phyloP scores from a whole-genome alignment of 2,888 invertebrate genomes.

The Microctonus brassicae region DNA sequence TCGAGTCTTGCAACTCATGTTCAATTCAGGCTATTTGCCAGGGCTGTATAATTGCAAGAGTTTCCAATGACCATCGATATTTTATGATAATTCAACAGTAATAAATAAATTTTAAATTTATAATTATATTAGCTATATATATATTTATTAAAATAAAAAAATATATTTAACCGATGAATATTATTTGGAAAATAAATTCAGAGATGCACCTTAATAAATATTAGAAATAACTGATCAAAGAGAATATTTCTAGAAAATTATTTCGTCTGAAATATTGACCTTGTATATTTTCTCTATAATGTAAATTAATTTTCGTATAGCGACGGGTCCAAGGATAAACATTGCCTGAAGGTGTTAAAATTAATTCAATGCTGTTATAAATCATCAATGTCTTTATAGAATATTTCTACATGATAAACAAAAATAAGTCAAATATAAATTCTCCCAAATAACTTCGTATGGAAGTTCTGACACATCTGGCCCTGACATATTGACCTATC shows the following conservation, averaged over 20 bases:
- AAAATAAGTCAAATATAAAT: background rate
- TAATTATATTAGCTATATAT: background rate
- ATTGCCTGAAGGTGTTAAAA: background rate
- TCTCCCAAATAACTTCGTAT: background rate
- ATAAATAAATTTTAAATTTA: background rate
- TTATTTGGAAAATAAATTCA: background rate
- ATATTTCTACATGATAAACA: too few species aligned
- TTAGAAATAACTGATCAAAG: background rate
- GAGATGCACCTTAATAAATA: background rate
- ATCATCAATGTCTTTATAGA: too few species aligned
- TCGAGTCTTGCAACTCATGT: constrained; percentile 29
- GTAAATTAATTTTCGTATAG: background rate
- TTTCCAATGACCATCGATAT: background rate
- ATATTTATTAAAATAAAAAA: too few species aligned
- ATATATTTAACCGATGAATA: background rate
- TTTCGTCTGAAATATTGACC: background rate
- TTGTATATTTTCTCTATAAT: background rate
- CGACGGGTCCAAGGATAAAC: background rate
- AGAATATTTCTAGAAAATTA: background rate
- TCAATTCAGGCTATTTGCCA: constrained; percentile 38
- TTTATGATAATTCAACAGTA: background rate
- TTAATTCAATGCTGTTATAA: background rate
- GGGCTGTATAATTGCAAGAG: constrained; percentile 22
- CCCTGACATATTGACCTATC: constrained; percentile 60
- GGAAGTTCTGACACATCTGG: constrained; percentile 31